Evolutionary conservation across 2,797 vertebrate species (phyloP).

Genomic region (Tadarida brasiliensis): DNA sequence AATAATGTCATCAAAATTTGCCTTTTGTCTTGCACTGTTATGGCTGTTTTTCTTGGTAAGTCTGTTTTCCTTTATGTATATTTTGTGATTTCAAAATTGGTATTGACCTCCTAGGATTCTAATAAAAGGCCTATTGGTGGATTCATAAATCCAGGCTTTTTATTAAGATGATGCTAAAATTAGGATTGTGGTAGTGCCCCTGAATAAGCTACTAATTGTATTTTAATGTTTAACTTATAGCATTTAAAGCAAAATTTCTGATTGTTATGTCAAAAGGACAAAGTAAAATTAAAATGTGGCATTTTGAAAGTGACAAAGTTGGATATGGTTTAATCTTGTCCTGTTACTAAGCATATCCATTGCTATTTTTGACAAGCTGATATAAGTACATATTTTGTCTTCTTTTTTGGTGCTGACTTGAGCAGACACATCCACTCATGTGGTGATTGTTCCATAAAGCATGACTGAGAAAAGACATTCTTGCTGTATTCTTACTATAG

Average conservation of each 20-base stretch:
- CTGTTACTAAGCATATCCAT: neutral
- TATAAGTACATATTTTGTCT: neutral
- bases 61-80: constrained; percentile 70
- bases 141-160: constrained; percentile 51
- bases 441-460: neutral
- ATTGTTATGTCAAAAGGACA: constrained; percentile 61
- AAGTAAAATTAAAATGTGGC: constrained; percentile 52
- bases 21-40: constrained; percentile 61
- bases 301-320: constrained; percentile 44
- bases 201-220: constrained; percentile 15
- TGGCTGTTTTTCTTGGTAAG: constrained; percentile 84
- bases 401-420: neutral
- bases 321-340: neutral
- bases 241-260: constrained; percentile 44
- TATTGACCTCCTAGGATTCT: constrained; percentile 34
- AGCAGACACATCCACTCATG: neutral
- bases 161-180: constrained; percentile 44
- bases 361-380: neutral
- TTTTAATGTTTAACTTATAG: constrained; percentile 14
- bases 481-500: neutral
- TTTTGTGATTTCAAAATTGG: constrained; percentile 62
- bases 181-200: neutral
- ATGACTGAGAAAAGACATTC: neutral
- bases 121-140: constrained; percentile 21
- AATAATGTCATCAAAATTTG: constrained; percentile 71